Base-by-base conservation (phyloP, 2,113 vertebrate species). In the Hemichromis elongatus region DNA sequence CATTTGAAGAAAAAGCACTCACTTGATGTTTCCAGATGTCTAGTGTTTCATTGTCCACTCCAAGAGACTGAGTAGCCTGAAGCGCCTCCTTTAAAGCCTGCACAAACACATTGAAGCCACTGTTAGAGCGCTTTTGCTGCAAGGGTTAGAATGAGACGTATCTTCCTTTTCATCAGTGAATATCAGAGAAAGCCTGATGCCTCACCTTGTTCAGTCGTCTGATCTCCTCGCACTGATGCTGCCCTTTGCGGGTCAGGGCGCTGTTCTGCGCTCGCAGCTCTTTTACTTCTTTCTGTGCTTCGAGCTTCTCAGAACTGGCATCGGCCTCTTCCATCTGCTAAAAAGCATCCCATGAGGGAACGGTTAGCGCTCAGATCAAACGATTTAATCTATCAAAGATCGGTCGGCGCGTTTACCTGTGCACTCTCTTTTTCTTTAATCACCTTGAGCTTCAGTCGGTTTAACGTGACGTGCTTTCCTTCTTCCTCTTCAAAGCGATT, bases 21-120 rank as follows among this genome's bases (percentile, higher is more conserved):
- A 95, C 95, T 92, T 95, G 95, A 53, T 95, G 91, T 63, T 89
- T 95, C 95, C 93, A 95, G 57, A 95, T 3, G 9, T 93, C 80
- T 6, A 63, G 87, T 42, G 88, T 86, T 53, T 91, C 90, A 6
- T 26, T 30, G 80, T 80, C 83, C 21, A 5, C 37, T 8, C 45
- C 50, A 1, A 2, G 57, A 45, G 85, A 30, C 11, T 14, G 40
- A 12, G 77, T 5, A 3, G 9, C 70, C 73, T 54, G 45, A 12
- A 93, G 84, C 2, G 83, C 85, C n/a, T 89, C 91, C 47, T 85
- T 40, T 7, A 94, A 70, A 13, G 84, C 92, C 93, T 95, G 83
- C 0, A 2, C 2, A n/a, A 7, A 86, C 59, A 93, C 2, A 80
- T 10, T 0, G 7, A 78, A 83, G 6, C 14, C 30, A 7, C 33